Base-by-base conservation (phyloP, 1,140 invertebrate genomes). In the Chelonus insularis region DNA sequence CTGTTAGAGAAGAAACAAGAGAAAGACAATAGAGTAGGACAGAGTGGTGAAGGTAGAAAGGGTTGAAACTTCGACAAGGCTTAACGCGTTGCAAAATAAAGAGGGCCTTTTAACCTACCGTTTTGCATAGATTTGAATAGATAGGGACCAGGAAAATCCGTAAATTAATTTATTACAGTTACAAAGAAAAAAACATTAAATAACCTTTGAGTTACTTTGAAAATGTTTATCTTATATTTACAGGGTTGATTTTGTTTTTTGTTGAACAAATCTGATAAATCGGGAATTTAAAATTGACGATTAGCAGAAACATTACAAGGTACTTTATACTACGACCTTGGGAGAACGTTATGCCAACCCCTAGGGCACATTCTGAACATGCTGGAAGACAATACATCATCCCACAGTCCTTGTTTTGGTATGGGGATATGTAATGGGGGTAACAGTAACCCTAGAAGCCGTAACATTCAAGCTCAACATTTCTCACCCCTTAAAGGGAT, bases 111-210 rank as follows among this genome's bases (percentile, higher is more conserved):
- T 77, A 78, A 79, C 78, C 76, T 74, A 72, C 71, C 78, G 73
- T 77, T 82, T 79, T 80, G 78, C 78, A 82, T 81, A 80, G 76
- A 82, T 81, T 79, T 80, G 74, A 82, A 80, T 82, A 80, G 78
- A 79, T 78, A 78, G 80, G 71, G 67, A 63, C 66, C 63, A 66
- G 65, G 73, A 72, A 72, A 73, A 76, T 72, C 74, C 70, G 72
- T 72, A 74, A 80, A 80, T 81, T 79, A 81, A 80, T 81, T 80
- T 79, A 80, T 79, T 80, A 78, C 78, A 75, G 79, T 77, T 76
- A 73, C 74, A 68, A 65, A 67, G 65, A n/a, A n/a, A n/a, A n/a
- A n/a, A n/a, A n/a, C n/a, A n/a, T n/a, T n/a, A n/a, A n/a, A n/a
- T n/a, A n/a, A n/a, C n/a, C n/a, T n/a, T n/a, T n/a, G n/a, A n/a